Conservation (phyloP, 1,140 invertebrate genomes). For the Melanaphis sacchari region DNA sequence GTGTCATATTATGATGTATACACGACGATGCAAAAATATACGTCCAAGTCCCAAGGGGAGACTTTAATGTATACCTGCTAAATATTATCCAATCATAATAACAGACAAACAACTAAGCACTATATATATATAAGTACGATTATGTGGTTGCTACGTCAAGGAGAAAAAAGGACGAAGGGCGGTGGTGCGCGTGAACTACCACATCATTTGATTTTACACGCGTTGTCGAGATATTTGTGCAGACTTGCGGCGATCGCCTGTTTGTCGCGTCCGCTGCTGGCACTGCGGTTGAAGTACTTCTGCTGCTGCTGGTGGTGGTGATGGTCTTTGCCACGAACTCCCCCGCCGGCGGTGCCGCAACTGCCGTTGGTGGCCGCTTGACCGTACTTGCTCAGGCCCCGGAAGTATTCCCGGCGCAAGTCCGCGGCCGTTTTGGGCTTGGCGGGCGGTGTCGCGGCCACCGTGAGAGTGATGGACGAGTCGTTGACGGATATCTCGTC, state of each 20-base stretch:
- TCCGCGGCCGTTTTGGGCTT: constrained; percentile 43
- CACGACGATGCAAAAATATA: neutral
- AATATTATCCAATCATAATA: neutral
- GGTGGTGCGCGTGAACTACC: neutral
- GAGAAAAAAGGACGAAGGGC: neutral
- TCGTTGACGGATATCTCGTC: constrained; percentile 55
- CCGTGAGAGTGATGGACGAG: constrained; percentile 16
- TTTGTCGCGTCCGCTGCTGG: neutral
- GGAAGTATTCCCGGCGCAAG: constrained; percentile 47
- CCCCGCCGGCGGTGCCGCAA: neutral
- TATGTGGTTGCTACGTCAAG: neutral
- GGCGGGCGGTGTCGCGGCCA: neutral
- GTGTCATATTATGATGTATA: no score
- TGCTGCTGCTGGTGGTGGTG: neutral
- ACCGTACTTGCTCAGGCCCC: constrained; percentile 28
- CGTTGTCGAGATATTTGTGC: constrained; percentile 47
- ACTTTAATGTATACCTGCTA: no score
- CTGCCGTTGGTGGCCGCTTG: neutral
- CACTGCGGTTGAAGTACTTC: neutral
- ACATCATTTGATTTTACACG: constrained; percentile 37
- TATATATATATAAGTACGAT: neutral
- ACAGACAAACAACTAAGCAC: neutral
- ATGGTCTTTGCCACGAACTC: neutral
- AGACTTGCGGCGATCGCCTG: constrained; percentile 6
- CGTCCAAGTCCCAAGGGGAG: no score